Conservation (phyloP, 2,797 vertebrate genomes). For the Cossypha polioptera region DNA sequence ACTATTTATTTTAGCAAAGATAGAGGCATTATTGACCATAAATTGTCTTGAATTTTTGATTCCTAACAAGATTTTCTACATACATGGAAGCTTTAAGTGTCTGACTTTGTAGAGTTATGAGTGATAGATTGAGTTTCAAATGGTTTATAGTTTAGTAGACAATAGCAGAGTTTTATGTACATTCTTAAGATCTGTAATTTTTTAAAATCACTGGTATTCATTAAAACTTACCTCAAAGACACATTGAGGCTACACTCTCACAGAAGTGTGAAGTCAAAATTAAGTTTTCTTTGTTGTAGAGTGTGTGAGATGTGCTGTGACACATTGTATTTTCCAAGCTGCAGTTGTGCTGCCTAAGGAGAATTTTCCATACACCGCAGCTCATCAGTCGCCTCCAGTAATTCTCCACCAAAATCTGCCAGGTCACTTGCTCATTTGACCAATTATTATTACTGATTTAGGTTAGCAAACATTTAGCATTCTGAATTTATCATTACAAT, state of each 20-base stretch:
- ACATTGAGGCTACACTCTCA: not conserved
- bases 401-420: not conserved
- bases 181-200: not conserved
- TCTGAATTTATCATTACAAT: not conserved
- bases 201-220: not conserved
- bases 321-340: not conserved
- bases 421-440: not conserved
- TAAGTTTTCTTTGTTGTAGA: not conserved
- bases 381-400: not conserved
- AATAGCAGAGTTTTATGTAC: not conserved
- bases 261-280: not conserved
- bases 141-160: not conserved
- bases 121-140: not conserved
- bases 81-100: not conserved
- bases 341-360: not conserved
- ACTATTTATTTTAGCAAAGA: slow-evolving; percentile 25
- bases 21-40: not conserved
- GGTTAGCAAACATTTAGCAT: not conserved
- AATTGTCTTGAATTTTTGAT: not conserved
- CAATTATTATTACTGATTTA: not conserved
- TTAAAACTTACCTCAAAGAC: not conserved
- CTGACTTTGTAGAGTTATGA: not conserved
- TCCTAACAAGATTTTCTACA: not conserved
- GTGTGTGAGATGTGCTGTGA: not conserved
- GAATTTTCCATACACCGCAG: not conserved